Percentiles rank a stretch among this genome's conserved stretches.
phyloP scores from a whole-genome alignment of 2,113 vertebrate genomes.

The Anguilla japonica region DNA sequence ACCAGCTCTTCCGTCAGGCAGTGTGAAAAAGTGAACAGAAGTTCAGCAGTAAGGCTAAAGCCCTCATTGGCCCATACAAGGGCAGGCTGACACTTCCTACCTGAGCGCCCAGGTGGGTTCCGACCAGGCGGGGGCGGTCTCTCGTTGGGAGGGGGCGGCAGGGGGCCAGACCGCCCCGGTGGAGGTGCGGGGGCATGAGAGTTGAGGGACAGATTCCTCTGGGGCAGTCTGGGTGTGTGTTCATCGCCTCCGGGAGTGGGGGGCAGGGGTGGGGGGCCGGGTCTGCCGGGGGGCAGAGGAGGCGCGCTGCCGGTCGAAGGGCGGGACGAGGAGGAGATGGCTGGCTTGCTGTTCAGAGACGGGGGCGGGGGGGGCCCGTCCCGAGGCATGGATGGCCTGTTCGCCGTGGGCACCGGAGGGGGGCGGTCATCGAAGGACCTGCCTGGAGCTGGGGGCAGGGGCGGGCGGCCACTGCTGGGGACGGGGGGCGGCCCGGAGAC shows the following conservation, averaged over 20 bases:
- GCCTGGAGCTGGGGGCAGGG: conserved; percentile 64
- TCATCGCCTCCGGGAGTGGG: conserved; percentile 67
- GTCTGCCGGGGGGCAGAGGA: conserved; percentile 73
- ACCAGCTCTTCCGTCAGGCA: too few species aligned
- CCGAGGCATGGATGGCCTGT: conserved; percentile 68
- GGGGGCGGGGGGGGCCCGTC: conserved; percentile 73
- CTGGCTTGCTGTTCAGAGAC: conserved; percentile 72
- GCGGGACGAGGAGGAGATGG: conserved; percentile 62
- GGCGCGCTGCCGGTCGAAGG: conserved; percentile 60
- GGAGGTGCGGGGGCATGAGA: conserved; percentile 57
- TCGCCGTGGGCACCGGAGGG: conserved; percentile 64
- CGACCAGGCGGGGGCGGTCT: conserved; percentile 83
- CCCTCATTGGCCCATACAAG: too few species aligned
- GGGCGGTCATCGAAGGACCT: conserved; percentile 69
- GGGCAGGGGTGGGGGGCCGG: conserved; percentile 76
- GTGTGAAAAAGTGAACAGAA: not conserved
- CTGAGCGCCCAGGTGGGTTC: conserved; percentile 78
- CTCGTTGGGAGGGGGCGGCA: conserved; percentile 82
- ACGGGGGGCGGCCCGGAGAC: conserved; percentile 42
- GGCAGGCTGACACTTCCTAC: conserved; percentile 58
- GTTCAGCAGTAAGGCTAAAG: too few species aligned
- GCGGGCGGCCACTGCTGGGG: conserved; percentile 64
- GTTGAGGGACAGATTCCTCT: conserved; percentile 82
- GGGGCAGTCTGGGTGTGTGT: conserved; percentile 83
- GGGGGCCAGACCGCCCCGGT: conserved; percentile 73